phyloP scores from a whole-genome alignment of 2,888 invertebrate genomes.

The Pharmacophagus antenor region DNA sequence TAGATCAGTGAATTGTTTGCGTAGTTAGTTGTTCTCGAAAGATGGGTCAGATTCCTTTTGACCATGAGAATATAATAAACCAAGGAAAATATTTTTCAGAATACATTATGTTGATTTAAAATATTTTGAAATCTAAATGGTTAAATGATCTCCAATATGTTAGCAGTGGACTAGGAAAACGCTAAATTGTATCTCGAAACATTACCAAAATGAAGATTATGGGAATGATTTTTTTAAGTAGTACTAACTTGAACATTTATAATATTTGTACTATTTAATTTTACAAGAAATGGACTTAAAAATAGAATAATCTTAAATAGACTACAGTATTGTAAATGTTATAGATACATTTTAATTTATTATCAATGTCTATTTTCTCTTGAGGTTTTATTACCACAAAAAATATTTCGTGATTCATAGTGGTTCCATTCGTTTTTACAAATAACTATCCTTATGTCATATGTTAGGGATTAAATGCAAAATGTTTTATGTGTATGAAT shows the following conservation, averaged over 20 bases:
- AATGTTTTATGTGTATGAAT: conserved; percentile 45
- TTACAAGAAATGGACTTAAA: not conserved
- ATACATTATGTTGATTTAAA: not conserved
- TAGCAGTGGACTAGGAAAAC: not conserved
- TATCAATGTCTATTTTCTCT: no score
- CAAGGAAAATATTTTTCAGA: not conserved
- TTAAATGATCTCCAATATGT: not conserved
- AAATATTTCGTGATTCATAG: not conserved
- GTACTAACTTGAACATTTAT: no score
- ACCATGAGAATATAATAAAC: conserved; percentile 1
- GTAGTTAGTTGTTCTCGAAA: conserved; percentile 36
- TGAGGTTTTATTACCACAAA: not conserved
- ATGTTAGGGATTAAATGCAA: conserved; percentile 32
- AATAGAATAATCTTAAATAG: not conserved
- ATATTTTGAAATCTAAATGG: no score
- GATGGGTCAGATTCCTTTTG: conserved; percentile 33
- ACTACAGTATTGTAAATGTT: no score
- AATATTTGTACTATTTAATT: not conserved
- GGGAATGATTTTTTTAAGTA: no score
- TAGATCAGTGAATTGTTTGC: conserved; percentile 42
- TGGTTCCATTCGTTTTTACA: not conserved
- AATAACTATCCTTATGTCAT: not conserved
- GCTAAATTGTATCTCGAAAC: not conserved
- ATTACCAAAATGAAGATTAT: not conserved
- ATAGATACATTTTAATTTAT: no score